These are phyloP conservation scores for Oncorhynchus masou DNA, from an alignment of 2,113 vertebrate genomes.

Conservation along the genomic window DNA sequence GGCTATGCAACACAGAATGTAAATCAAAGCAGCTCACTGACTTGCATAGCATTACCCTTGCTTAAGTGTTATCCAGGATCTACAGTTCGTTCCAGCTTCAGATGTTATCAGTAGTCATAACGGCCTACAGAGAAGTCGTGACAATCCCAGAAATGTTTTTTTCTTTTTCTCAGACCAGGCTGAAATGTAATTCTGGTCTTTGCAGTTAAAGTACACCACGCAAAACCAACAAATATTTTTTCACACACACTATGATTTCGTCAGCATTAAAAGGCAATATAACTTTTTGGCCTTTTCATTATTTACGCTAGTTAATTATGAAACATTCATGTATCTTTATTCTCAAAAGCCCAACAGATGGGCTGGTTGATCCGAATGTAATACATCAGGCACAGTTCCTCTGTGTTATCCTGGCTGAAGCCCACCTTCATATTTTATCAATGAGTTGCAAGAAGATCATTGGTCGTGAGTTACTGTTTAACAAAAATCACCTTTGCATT, in stretches of 20 bases:
- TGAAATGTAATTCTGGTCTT: too few species aligned
- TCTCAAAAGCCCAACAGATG: neutral
- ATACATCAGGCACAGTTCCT: neutral
- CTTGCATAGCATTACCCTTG: too few species aligned
- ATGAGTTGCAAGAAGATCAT: neutral
- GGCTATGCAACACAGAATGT: neutral
- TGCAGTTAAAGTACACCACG: too few species aligned
- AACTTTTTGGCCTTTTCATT: neutral
- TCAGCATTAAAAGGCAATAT: too few species aligned
- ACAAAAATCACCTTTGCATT: neutral
- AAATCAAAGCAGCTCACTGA: neutral
- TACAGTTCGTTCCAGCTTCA: too few species aligned
- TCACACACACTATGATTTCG: neutral
- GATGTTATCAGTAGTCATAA: too few species aligned
- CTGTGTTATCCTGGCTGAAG: neutral
- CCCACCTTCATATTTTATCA: conserved; percentile 6
- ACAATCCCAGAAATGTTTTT: too few species aligned
- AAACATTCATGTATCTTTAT: conserved; percentile 1
- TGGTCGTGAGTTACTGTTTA: neutral
- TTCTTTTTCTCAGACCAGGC: too few species aligned
- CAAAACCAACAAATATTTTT: neutral
- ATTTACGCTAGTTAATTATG: neutral
- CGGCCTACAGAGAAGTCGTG: too few species aligned
- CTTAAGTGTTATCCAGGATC: too few species aligned
- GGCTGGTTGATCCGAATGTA: neutral